These are phyloP conservation scores for Epinephelus coioides DNA, from an alignment of 2,797 vertebrate species.

Conservation along the genomic window DNA sequence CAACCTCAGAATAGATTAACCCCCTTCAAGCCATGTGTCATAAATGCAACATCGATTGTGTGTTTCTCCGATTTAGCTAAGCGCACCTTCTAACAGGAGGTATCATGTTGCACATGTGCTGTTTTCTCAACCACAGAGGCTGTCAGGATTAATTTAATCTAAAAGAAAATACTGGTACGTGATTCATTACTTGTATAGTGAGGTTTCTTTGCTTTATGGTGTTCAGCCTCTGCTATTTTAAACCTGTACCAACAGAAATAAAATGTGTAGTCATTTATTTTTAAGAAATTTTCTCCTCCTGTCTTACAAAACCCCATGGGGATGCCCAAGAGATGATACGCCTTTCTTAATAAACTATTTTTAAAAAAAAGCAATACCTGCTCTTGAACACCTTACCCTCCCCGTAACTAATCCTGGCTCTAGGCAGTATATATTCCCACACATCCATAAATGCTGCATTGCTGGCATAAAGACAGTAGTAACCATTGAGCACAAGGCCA, in stretches of 20 bases:
- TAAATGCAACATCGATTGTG: not conserved
- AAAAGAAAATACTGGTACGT: constrained; percentile 2
- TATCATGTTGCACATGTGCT: not conserved
- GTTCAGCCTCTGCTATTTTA: constrained; percentile 15
- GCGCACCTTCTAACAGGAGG: not conserved
- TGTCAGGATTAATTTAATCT: constrained; percentile 11
- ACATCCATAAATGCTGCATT: constrained; percentile 65
- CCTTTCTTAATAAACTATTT: constrained; percentile 37
- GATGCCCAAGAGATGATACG: constrained; percentile 3
- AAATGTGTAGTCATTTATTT: not conserved
- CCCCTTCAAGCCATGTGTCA: not conserved
- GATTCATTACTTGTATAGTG: not conserved
- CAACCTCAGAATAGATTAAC: not conserved
- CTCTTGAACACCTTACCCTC: constrained; percentile 21
- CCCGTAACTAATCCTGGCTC: constrained; percentile 48
- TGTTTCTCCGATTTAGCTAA: not conserved
- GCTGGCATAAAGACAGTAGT: constrained; percentile 69
- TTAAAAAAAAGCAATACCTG: constrained; percentile 40
- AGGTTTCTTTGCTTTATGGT: not conserved
- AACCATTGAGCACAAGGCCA: constrained; percentile 66
- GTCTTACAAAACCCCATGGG: not conserved
- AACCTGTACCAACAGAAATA: constrained; percentile 4
- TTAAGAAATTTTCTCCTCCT: not conserved
- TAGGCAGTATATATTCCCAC: constrained; percentile 39
- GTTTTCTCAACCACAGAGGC: constrained; percentile 14